Conservation (phyloP, 2,113 vertebrate species). For the Formicarius rufipectus region DNA sequence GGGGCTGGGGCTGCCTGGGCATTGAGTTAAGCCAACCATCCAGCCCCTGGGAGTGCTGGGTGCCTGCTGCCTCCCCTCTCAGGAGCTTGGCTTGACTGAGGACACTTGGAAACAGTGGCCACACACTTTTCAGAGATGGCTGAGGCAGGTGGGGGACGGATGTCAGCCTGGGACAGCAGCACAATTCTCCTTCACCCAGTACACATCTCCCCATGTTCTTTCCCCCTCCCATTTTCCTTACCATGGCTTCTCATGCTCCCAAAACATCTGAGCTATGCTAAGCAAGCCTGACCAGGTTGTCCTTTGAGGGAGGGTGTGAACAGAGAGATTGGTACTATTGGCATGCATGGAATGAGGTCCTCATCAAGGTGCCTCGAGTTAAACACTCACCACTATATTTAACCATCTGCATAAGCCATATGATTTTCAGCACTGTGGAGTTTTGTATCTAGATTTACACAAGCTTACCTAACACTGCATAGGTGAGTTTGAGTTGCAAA, state of each 20-base stretch:
- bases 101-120: not conserved
- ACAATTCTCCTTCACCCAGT: not conserved
- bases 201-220: not conserved
- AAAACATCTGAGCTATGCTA: not conserved
- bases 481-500: not conserved
- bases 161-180: not conserved
- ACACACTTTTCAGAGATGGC: not conserved
- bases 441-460: not conserved
- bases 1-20: not conserved
- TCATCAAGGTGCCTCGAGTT: not conserved
- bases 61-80: not conserved
- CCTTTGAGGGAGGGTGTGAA: not conserved
- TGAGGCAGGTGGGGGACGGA: not conserved
- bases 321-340: not conserved
- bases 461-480: not conserved
- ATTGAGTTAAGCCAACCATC: rapidly evolving
- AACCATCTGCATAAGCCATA: not conserved
- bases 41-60: not conserved
- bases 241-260: not conserved
- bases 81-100: not conserved
- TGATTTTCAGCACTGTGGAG: not conserved
- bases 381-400: not conserved
- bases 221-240: not conserved
- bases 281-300: not conserved
- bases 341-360: rapidly evolving